Evolutionary conservation across 2,113 vertebrate genomes (phyloP).

Genomic region (Strix uralensis): DNA sequence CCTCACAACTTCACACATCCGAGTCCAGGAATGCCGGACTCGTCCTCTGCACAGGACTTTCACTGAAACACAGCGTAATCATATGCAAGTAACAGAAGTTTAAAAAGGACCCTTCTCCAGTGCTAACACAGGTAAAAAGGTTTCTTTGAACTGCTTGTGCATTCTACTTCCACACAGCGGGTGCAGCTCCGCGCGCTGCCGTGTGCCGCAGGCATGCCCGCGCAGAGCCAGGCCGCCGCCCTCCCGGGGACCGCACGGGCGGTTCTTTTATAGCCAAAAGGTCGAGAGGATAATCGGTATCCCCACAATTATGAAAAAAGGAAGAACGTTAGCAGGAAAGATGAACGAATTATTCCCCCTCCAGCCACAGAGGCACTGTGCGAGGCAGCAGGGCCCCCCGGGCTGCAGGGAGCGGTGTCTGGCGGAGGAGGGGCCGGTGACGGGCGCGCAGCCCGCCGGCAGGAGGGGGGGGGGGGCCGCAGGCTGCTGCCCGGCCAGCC

Average conservation of each 20-base stretch:
- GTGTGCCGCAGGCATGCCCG: fast-evolving
- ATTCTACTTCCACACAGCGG: fast-evolving
- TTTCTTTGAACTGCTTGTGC: neutral
- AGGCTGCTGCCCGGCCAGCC: neutral
- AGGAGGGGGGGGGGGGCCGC: too few relatives aligned
- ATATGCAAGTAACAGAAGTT: fast-evolving
- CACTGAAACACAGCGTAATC: neutral
- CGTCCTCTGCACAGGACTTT: neutral
- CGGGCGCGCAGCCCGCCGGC: neutral
- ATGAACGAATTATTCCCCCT: neutral
- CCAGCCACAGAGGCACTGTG: neutral
- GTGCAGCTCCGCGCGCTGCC: fast-evolving
- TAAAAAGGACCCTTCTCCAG: neutral
- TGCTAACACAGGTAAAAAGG: neutral
- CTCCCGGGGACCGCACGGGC: fast-evolving
- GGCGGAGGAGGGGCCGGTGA: neutral
- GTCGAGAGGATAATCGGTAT: neutral
- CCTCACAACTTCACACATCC: neutral
- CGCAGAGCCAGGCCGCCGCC: neutral
- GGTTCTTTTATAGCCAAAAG: neutral
- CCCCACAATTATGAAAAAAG: fast-evolving
- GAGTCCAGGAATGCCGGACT: neutral
- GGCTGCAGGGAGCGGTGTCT: neutral
- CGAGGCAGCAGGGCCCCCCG: fast-evolving
- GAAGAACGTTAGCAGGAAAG: neutral